Base-by-base conservation (phyloP, 2,113 vertebrate genomes). In the Mungos mungo region DNA sequence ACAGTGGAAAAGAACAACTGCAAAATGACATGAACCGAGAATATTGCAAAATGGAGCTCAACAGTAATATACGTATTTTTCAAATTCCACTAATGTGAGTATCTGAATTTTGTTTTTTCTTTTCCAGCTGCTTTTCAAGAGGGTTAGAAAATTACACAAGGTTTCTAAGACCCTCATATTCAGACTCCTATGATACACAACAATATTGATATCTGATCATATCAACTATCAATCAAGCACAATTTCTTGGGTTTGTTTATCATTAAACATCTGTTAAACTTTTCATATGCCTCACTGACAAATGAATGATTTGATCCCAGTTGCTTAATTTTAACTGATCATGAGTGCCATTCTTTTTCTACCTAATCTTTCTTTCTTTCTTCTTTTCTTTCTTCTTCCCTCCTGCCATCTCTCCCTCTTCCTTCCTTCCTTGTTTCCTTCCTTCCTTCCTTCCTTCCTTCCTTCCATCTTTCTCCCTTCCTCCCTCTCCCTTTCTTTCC, bases 251-350 rank as follows among this genome's bases (percentile, higher is more conserved):
- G 79, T 96, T 97, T 93, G 16, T 93, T 98, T 98, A 95, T 68
- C 90, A 96, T 92, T 79, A 97, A 93, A 47, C 29, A 23, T 85
- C 15, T 95, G 77, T 95, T 98, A 95, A 97, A 90, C 66, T 97
- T 96, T 98, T 97, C 87, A 74, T 47, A 94, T 83, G 76, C 35
- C 89, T 97, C 90, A 97, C 57, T 94, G 83, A 94, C 85, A 98
- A 95, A 91, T 97, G 96, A 98, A 90, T 97, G 90, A 98, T 98
- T 97, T 98, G 71, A 98, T 95, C 98, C 89, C 79, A 89, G 88
- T 87, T 96, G 94, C 86, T 98, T 98, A 97, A 98, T 98, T 98
- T 98, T 83, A 97, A 93, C 68, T 76, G 45, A 93, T 68, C 93
- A 93, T 96, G 41, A 92, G 81, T 96, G 33, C 33, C 60, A 0